These are phyloP conservation scores for Agriopis leucophaearia DNA, from an alignment of 2,888 invertebrate species.

Conservation along the genomic window DNA sequence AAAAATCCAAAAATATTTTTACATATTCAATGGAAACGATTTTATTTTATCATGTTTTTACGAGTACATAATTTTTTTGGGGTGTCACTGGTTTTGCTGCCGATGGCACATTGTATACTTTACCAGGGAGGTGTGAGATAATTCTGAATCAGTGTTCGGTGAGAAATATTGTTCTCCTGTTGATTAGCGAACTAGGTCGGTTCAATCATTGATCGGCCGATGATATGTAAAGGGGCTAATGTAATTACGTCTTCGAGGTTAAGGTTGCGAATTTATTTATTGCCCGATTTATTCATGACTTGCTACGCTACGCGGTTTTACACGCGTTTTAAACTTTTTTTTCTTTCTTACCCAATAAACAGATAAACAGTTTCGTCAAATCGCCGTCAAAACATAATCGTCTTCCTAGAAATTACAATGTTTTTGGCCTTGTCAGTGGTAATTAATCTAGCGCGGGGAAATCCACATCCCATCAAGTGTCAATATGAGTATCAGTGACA, in stretches of 20 bases:
- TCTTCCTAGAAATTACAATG: constrained; percentile 1
- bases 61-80: too few relatives aligned
- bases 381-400: constrained; percentile 3
- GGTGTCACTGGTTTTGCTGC: too few relatives aligned
- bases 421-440: not conserved
- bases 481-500: too few relatives aligned
- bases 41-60: too few relatives aligned
- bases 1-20: too few relatives aligned
- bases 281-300: not conserved
- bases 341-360: not conserved
- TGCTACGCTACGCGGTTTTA: not conserved
- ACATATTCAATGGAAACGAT: too few relatives aligned
- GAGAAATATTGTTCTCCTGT: constrained; percentile 40
- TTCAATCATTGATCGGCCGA: constrained; percentile 71
- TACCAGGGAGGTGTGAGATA: not conserved
- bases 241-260: constrained; percentile 56
- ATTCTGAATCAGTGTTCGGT: constrained; percentile 22
- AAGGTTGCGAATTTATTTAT: constrained; percentile 56
- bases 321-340: not conserved
- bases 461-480: not conserved
- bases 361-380: too few relatives aligned
- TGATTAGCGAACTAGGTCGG: constrained; percentile 72
- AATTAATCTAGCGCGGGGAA: not conserved
- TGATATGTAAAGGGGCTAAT: constrained; percentile 77
- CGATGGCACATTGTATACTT: too few relatives aligned